Evolutionary conservation across 2,888 invertebrate genomes (phyloP).

Genomic region (Caenorhabditis imperialis): DNA sequence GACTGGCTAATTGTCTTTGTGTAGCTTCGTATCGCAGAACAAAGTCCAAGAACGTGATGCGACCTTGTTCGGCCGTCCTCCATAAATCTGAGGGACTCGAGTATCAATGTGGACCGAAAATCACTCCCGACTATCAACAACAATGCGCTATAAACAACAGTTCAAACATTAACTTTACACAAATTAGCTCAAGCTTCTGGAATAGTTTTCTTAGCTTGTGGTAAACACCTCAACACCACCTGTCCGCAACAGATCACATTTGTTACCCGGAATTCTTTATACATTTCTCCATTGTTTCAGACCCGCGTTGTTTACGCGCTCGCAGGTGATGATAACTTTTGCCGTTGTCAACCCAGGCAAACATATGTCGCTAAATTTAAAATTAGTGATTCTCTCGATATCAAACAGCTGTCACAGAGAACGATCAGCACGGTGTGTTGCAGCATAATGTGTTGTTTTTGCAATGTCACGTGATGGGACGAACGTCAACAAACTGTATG

Average conservation of each 20-base stretch:
- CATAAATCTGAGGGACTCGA: constrained; percentile 39
- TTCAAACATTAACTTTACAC: constrained; percentile 45
- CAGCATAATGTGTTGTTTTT: constrained; percentile 22
- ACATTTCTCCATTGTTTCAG: too few relatives aligned
- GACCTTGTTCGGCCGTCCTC: constrained; percentile 34
- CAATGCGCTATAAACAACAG: constrained; percentile 25
- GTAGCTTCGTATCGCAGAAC: constrained; percentile 45
- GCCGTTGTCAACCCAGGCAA: background rate
- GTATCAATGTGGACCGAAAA: constrained; percentile 6
- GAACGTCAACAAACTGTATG: constrained; percentile 16
- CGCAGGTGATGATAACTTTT: too few relatives aligned
- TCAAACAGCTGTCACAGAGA: constrained; percentile 45
- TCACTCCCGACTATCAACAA: constrained; percentile 19
- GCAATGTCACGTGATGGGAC: constrained; percentile 26
- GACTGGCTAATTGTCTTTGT: constrained; percentile 28
- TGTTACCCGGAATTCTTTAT: too few relatives aligned
- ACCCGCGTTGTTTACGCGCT: too few relatives aligned
- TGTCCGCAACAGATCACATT: too few relatives aligned
- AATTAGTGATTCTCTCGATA: constrained; percentile 25
- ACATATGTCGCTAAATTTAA: constrained; percentile 34
- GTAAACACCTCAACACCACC: too few relatives aligned
- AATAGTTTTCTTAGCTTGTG: too few relatives aligned
- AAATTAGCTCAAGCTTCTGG: too few relatives aligned
- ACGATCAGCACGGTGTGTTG: constrained; percentile 23
- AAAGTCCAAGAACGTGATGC: constrained; percentile 42